Evolutionary conservation across 2,797 vertebrate species (phyloP), one percentile per base, ranked within the genome.

Genomic region (Mastacembelus armatus): DNA sequence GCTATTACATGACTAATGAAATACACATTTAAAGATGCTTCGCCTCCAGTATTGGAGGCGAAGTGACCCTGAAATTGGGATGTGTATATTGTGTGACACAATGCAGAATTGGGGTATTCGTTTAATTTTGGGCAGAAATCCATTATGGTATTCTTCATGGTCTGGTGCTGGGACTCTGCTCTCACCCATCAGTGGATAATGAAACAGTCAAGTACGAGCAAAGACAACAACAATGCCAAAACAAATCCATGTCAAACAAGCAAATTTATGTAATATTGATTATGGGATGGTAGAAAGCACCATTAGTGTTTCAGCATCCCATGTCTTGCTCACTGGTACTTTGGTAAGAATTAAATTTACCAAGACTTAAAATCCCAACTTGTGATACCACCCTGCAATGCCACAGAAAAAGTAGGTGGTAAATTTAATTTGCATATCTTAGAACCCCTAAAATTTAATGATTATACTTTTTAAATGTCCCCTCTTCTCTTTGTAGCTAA

Each of bases 1-100:
- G 44, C 44, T 43, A 52, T 51, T 64, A 57, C 40, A 51, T 43
- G 51, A 57, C 47, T 38, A 74, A 59, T 80, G 39, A 47, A 77
- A 64, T 12, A 33, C 50, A 66, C 49, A 55, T 54, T 71, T 55
- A 30, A 61, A 73, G 11, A 74, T 33, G 42, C 27, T 60, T 74
- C n/a, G 58, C n/a, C n/a, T 16, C 2, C 2, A 49, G 30, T 26
- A 22, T 65, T 39, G 18, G 12, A 30, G 5, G 36, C 24, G 29
- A 58, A 47, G 16, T 27, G 16, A 29, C 32, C 24, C 10, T 57
- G 15, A 52, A 12, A 24, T 19, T 26, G 7, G 29, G 38, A 14
- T 11, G n/a, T 12, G 8, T 7, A 43, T 35, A 3, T n/a, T 30
- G 2, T 24, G 15, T 58, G 19, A 47, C n/a, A 2, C 7, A 21